Evolutionary conservation across 2,113 vertebrate species (phyloP), one percentile per base, ranked within the genome.

Genomic region (Etheostoma spectabile): DNA sequence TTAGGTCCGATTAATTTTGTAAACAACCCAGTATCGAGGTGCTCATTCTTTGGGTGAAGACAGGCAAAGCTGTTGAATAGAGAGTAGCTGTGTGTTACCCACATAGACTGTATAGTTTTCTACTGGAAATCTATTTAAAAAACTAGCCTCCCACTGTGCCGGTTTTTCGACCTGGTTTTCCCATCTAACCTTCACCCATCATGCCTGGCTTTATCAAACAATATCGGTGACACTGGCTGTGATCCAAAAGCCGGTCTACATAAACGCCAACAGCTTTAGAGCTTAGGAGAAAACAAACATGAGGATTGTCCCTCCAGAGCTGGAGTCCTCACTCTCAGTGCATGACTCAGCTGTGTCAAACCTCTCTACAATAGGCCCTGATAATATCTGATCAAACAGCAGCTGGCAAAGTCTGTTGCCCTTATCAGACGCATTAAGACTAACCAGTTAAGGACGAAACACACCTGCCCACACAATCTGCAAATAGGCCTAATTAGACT

Each of bases 1-100:
- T 82, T 83, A 79, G 49, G 62, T 77, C 56, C 46, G 53, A 89
- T 94, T 56, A 84, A 92, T 90, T 90, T 92, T 90, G 81, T 74
- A 63, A 70, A 72, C 48, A 56, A 65, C 52, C 74, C 61, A 69
- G 63, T 52, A 16, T 56, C 60, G 30, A 81, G 63, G 56, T 74
- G 73, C 74, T 83, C 38, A 8, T 46, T 69, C 3, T 56, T 35
- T 24, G 53, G 35, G 48, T 52, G 45, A 69, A 84, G 67, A 73
- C 73, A 77, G 22, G 80, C 68, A 64, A 45, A 19, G 27, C 45
- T 70, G 42, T n/a, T 2, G 16, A 78, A 42, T 0, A 57, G 19
- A 52, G 51, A 24, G 18, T 35, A 79, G 11, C 14, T 11, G 38
- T 42, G 8, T 38, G 38, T 42, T 42, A 42, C 38, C 38, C 10